Base-by-base conservation (phyloP, 2,888 invertebrate genomes). In the Drosophila macrospina region DNA sequence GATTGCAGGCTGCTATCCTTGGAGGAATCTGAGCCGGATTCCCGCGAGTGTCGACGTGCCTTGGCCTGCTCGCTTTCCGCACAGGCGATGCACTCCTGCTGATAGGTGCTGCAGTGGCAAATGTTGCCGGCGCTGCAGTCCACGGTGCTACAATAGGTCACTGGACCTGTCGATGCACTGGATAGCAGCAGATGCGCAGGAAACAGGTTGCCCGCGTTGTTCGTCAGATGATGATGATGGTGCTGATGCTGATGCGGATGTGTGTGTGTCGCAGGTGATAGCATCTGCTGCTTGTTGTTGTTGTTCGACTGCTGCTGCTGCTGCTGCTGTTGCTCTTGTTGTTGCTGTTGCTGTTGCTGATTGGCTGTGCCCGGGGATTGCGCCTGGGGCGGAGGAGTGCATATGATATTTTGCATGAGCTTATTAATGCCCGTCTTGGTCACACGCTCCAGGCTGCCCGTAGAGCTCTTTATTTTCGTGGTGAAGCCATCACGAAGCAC, bases 1-100 rank as follows among this genome's bases (percentile, higher is more conserved):
- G 97, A 97, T 92, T 98, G 98, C 65, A 98, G 93, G 90, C 97
- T 97, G 90, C 97, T 96, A 84, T 97, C 97, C 92, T 97, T 97
- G 2, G 96, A 96, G 5, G 96, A 96, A 90, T 97, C 97, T 2
- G 97, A 97, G 11, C 97, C 97, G 84, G 97, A 97, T 91, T 97
- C 97, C 75, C 95, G 95, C 0, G 97, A 97, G 86, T 95, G 95
- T 55, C 97, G 94, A 61, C 97, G 93, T 88, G 96, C 75, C 92
- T 93, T 91, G 74, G 93, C 93, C 90, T 74, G 92, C 24, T 87
- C 88, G 32, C 86, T 80, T 6, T 88, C 89, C 34, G 79, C 69
- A 57, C 86, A 78, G 28, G 74, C 66, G 24, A 62, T 66, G 56
- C 89, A 78, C 8, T 82, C 83, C 57, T 88, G 85, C 60, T 91